Evolutionary conservation across 2,888 invertebrate genomes (phyloP).

Genomic region (Cacoxenus indagator): DNA sequence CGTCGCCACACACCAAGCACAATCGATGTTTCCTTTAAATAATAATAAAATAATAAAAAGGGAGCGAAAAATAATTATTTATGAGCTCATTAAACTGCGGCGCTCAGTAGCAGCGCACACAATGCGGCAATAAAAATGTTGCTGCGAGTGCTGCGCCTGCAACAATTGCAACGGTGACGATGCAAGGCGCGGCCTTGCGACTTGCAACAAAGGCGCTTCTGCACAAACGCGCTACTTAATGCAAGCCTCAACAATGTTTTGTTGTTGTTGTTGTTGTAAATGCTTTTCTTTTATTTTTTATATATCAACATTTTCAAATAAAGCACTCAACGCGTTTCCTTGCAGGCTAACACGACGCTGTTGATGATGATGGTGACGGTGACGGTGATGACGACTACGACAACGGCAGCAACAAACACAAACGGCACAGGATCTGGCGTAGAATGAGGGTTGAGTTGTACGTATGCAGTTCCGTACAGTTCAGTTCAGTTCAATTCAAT

Average conservation of each 20-base stretch:
- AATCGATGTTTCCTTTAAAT: constrained; percentile 26
- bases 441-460: background rate
- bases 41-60: constrained; percentile 59
- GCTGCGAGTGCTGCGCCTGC: constrained; percentile 6
- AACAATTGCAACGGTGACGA: constrained; percentile 23
- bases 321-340: constrained; percentile 41
- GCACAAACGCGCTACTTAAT: constrained; percentile 11
- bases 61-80: constrained; percentile 63
- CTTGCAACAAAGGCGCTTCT: background rate
- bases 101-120: constrained; percentile 22
- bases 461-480: background rate
- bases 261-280: background rate
- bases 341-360: constrained; percentile 21
- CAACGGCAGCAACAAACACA: background rate
- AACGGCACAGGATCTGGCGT: background rate
- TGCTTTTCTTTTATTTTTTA: background rate
- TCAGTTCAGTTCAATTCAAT: too few relatives aligned
- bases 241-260: constrained; percentile 7
- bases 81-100: constrained; percentile 56
- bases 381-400: background rate
- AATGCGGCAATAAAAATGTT: constrained; percentile 40
- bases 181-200: constrained; percentile 20
- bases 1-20: constrained; percentile 14
- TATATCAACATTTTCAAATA: constrained; percentile 32
- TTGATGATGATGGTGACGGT: background rate